Conservation (phyloP, 2,113 vertebrate species). For the Muntiacus muntjak region DNA sequence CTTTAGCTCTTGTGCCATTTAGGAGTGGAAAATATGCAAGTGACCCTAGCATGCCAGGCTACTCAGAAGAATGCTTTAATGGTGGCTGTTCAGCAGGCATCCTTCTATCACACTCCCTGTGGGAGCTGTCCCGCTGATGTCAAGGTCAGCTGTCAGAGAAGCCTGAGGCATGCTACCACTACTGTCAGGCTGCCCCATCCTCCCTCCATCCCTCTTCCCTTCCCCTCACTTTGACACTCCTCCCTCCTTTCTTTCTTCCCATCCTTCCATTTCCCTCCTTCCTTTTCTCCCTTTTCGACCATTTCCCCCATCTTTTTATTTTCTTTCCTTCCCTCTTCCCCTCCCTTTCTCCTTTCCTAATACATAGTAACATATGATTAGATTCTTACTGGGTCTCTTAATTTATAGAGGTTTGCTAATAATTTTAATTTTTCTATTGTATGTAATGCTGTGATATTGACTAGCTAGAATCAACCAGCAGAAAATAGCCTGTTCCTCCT, state of each 20-base stretch:
- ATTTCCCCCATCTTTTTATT: background rate
- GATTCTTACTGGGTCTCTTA: background rate
- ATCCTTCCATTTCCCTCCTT: too few relatives aligned
- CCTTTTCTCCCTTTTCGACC: background rate
- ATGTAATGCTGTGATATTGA: background rate
- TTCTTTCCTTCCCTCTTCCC: background rate
- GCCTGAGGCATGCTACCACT: background rate
- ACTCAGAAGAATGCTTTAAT: constrained; percentile 84
- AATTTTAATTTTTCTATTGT: background rate
- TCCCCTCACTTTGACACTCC: fast-evolving
- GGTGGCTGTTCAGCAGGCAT: constrained; percentile 79
- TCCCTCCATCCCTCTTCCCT: too few relatives aligned
- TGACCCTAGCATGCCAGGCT: constrained; percentile 81
- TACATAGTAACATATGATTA: background rate
- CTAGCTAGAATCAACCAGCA: background rate
- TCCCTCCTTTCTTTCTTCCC: background rate
- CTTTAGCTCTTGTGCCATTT: constrained; percentile 79
- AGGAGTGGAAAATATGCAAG: constrained; percentile 82
- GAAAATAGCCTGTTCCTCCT: background rate
- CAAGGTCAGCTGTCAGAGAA: constrained; percentile 60
- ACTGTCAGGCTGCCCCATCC: background rate
- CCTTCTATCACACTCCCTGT: constrained; percentile 72
- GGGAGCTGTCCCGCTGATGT: background rate
- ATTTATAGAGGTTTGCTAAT: background rate
- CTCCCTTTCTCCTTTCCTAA: background rate